Evolutionary conservation across 92 coral and sea anemone genomes (phyloP), one percentile per base, ranked within the genome.

Genomic region (Zoanthus sociatus): DNA sequence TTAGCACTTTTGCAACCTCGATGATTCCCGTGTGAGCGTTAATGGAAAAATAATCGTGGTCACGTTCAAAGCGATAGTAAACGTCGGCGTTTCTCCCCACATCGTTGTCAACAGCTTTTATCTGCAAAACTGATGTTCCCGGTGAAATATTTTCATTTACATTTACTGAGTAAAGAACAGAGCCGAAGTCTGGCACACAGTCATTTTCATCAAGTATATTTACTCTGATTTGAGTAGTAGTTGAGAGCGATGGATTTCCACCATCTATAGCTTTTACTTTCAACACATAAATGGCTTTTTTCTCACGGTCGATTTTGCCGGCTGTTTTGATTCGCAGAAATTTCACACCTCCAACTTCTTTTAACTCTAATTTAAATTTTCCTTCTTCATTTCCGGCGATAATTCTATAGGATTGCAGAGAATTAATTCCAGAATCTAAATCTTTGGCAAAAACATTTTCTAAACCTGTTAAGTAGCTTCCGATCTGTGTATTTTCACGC

Each of bases 11-110:
- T 6, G 94, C 97, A 33, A 94, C 94, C 61, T 92, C 90, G 1
- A 97, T 94, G 55, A 95, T 88, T 15, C 99, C 99, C 5, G 97
- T 97, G 89, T 97, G 96, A 18, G 99, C 84, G 84, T 97, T 86
- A 73, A 97, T 90, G 11, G 94, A 87, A 78, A 97, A 93, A 74
- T 74, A 95, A 76, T 93, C 94, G 63, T 91, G 89, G 10, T 73
- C 90, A 21, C 76, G 88, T 20, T 92, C 85, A 66, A 97, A 91
- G 31, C 77, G 94, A 81, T 93, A 97, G 81, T 97, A 97, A 71
- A 97, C 83, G 56, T 95, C 97, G 14, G 91, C 92, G 84, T 95
- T 97, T 51, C 60, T 78, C 6, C 95, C 94, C 7, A 64, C 79
- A 82, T 97, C 99, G 14, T 90, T 84, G 82, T 97, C 99, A 18